Percentiles rank a stretch among this genome's conserved stretches.
These are phyloP conservation scores for Mastomys coucha DNA, from an alignment of 2,113 vertebrate species.

Conservation along the genomic window DNA sequence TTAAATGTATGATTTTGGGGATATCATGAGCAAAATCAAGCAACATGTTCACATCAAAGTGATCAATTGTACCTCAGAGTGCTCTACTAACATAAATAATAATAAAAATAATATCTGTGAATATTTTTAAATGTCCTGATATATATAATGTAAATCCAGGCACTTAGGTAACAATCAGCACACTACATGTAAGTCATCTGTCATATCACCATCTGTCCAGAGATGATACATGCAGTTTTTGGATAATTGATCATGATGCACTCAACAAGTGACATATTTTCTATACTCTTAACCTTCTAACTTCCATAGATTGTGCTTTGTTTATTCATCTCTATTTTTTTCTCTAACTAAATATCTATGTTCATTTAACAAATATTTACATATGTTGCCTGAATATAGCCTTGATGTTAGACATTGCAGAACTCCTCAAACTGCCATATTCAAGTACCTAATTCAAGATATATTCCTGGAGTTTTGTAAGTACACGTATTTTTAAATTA, in stretches of 20 bases:
- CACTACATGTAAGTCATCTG: constrained; percentile 14
- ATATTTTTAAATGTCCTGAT: not conserved
- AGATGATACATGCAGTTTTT: not conserved
- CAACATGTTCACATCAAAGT: no score
- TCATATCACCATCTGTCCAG: not conserved
- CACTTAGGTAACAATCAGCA: not conserved
- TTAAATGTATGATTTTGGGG: not conserved
- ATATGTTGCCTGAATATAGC: not conserved
- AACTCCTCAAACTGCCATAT: not conserved
- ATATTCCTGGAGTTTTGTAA: not conserved
- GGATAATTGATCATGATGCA: not conserved
- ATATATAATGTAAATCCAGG: not conserved
- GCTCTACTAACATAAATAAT: no score
- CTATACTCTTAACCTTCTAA: rapidly evolving
- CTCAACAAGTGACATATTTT: not conserved
- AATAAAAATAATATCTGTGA: not conserved
- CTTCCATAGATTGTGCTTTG: not conserved
- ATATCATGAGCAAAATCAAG: no score
- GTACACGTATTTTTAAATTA: not conserved
- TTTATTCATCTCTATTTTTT: not conserved
- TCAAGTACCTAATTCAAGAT: not conserved
- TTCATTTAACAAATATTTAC: not conserved
- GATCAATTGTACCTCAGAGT: no score
- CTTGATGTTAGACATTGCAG: not conserved
- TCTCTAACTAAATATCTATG: not conserved